Percentiles rank a stretch among this genome's conserved stretches.
Evolutionary conservation across 2,113 vertebrate species (phyloP).

Genomic region (Platycercus adscitus): DNA sequence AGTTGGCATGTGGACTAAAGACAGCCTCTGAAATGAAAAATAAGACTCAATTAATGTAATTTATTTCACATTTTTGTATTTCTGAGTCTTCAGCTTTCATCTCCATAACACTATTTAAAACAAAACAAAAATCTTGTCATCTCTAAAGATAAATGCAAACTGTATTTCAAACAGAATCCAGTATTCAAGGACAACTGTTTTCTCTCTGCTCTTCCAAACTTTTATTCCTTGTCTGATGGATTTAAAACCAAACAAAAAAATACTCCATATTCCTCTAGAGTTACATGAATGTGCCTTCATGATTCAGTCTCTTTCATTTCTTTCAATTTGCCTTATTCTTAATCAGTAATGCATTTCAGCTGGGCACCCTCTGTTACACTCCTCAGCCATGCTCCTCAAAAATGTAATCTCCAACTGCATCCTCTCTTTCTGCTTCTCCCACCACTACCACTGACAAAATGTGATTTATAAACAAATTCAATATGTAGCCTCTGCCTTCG

Average conservation of each 20-base stretch:
- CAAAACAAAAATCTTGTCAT: neutral
- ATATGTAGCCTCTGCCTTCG: neutral
- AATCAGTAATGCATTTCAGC: neutral
- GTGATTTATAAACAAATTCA: neutral
- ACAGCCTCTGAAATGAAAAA: neutral
- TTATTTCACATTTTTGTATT: conserved; percentile 35
- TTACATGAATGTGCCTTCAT: neutral
- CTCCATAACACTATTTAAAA: neutral
- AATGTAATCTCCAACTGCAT: neutral
- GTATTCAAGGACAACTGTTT: neutral
- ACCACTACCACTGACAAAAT: neutral
- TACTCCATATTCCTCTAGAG: neutral
- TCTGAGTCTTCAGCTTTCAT: neutral
- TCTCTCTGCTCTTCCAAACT: neutral
- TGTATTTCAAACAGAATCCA: neutral
- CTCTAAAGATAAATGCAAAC: neutral
- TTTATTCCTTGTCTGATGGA: neutral
- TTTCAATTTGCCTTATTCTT: neutral
- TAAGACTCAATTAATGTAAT: conserved; percentile 8
- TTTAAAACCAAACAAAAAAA: neutral
- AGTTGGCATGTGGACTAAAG: neutral
- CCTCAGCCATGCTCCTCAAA: neutral
- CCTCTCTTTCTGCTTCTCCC: neutral
- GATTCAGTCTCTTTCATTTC: neutral
- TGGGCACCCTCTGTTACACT: neutral